Conservation (phyloP, 2,797 vertebrate genomes). For the Tiaroga cobitis region DNA sequence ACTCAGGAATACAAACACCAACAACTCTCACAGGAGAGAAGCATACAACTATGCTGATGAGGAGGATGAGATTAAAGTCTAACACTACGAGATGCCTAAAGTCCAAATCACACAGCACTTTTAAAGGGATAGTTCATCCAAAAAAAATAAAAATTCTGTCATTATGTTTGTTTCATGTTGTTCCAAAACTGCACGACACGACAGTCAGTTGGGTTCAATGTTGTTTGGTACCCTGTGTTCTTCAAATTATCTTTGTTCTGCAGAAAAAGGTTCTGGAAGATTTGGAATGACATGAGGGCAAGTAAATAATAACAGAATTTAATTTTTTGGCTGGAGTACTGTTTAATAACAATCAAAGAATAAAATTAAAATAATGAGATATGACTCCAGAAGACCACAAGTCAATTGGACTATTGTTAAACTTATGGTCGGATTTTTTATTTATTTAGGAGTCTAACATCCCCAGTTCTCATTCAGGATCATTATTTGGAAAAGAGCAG, state of each 20-base stretch:
- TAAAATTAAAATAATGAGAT: not conserved
- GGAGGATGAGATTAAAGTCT: slow-evolving; percentile 95
- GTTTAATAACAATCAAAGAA: not conserved
- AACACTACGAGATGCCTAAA: slow-evolving; percentile 27
- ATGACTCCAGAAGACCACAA: not conserved
- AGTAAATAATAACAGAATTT: not conserved
- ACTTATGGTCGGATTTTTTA: not conserved
- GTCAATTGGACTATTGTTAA: not conserved
- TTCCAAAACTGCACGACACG: too few species aligned
- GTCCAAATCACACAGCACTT: slow-evolving; percentile 4
- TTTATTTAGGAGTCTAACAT: not conserved
- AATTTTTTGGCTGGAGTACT: too few species aligned
- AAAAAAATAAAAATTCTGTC: not conserved
- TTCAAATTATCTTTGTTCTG: not conserved
- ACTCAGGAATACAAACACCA: slow-evolving; percentile 64
- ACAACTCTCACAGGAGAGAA: slow-evolving; percentile 68
- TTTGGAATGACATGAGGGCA: not conserved
- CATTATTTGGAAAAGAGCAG: not conserved
- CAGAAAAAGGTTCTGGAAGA: not conserved
- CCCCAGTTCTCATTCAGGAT: not conserved
- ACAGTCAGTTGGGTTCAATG: not conserved
- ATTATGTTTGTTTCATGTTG: too few species aligned
- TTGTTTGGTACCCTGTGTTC: not conserved
- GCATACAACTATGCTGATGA: slow-evolving; percentile 83
- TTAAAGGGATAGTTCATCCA: not conserved